Evolutionary conservation across 2,797 vertebrate species (phyloP), one percentile per base, ranked within the genome.

Genomic region (Urophycis tenuis): DNA sequence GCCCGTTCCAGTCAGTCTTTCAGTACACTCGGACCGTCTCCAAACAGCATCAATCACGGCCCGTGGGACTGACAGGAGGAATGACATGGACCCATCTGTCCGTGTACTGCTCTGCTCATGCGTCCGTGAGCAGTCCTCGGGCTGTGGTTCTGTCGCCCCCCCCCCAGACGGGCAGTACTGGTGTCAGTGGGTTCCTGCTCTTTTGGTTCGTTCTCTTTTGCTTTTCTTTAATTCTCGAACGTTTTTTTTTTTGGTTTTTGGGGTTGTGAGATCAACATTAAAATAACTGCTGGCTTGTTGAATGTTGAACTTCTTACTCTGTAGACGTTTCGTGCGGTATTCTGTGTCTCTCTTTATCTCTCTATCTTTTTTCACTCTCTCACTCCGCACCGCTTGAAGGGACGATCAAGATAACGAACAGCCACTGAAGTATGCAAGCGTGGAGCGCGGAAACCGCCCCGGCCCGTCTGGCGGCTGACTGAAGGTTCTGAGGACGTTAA

Each of bases 21-120:
- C 84, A 85, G 75, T 74, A 69, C 83, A 80, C 0, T 11, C 77
- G 82, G 88, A 90, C 87, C 90, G 72, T 86, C 70, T 25, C 77
- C 79, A 88, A 92, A 89, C 85, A 86, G 60, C 30, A 87, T 89
- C 85, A 79, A 86, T 87, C 86, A 83, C 81, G 82, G 73, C 77
- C 86, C 86, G 36, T 49, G 79, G 79, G 74, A 79, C 74, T 85
- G 86, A 85, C 85, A 86, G 86, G 25, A 73, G 75, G 81, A 86
- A 77, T 79, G 83, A 83, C 84, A 34, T 17, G 6, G 14, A 72
- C 45, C 34, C 79, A 84, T 80, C 81, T 79, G 74, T 29, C 60
- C 25, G n/a, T 67, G 60, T 67, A n/a, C 29, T 29, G n/a, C 14
- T 11, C 60, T 67, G 14, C 25, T 67, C 60, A 25, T 67, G 60